phyloP scores from a whole-genome alignment of 2,797 vertebrate species.

The Hippocampus kuda region DNA sequence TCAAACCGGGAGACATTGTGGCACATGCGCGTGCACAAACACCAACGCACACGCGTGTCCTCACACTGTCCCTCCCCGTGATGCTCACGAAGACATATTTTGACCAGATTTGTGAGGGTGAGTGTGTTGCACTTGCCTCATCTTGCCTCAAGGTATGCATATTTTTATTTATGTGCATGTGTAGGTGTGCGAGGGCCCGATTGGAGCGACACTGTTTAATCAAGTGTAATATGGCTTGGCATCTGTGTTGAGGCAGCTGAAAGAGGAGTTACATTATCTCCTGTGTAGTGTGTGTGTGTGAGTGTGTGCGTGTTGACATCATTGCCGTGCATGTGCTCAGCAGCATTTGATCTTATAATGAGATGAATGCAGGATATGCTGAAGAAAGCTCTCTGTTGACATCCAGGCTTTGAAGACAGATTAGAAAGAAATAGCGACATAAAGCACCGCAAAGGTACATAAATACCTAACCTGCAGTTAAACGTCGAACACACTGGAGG shows the following conservation, averaged over 20 bases:
- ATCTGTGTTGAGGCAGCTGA: constrained; percentile 34
- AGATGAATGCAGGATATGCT: constrained; percentile 23
- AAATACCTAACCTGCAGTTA: constrained; percentile 13
- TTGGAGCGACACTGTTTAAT: constrained; percentile 49
- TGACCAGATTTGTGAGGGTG: constrained; percentile 18
- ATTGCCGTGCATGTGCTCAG: not conserved
- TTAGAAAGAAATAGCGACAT: constrained; percentile 32
- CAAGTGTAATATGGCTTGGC: constrained; percentile 49
- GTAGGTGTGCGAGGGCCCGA: constrained; percentile 45
- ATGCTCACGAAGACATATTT: constrained; percentile 15
- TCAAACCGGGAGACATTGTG: constrained; percentile 10
- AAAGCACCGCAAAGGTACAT: constrained; percentile 8
- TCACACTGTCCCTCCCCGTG: not conserved
- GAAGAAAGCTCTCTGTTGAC: constrained; percentile 21
- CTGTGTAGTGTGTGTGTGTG: constrained; percentile 5
- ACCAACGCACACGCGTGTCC: constrained; percentile 7
- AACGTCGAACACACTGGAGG: too few species aligned
- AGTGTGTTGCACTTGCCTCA: constrained; percentile 15
- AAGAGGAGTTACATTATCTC: constrained; percentile 35
- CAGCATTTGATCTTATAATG: constrained; percentile 19
- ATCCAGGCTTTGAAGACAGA: constrained; percentile 23
- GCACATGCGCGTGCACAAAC: constrained; percentile 11
- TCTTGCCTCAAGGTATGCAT: constrained; percentile 36
- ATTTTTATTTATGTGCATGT: constrained; percentile 32
- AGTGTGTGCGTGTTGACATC: constrained; percentile 6